phyloP scores from a whole-genome alignment of 1,140 invertebrate species.

The Drosophila aff. region DNA sequence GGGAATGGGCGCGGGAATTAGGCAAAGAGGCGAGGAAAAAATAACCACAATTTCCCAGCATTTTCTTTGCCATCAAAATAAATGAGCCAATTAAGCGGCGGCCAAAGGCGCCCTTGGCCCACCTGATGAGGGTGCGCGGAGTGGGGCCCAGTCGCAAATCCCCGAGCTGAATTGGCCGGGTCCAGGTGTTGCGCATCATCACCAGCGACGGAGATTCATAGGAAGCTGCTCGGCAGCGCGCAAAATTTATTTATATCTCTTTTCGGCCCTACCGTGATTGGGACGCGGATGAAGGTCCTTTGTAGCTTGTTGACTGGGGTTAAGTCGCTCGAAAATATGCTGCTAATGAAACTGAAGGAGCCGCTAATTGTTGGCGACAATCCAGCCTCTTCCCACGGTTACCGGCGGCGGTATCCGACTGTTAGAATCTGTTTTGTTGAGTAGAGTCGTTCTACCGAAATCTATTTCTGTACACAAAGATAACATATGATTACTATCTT shows the following conservation, averaged over 20 bases:
- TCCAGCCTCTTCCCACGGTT: not conserved
- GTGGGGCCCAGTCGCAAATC: constrained; percentile 27
- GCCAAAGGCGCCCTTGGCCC: constrained; percentile 28
- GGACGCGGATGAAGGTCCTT: not conserved
- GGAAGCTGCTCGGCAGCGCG: not conserved
- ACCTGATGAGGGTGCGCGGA: constrained; percentile 60
- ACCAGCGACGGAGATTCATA: constrained; percentile 28
- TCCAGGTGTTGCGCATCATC: constrained; percentile 73
- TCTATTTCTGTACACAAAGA: constrained; percentile 14
- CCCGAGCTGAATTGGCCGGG: constrained; percentile 20
- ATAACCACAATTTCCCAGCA: constrained; percentile 70
- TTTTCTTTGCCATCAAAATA: constrained; percentile 82
- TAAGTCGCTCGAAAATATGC: constrained; percentile 66
- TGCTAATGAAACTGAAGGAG: constrained; percentile 73
- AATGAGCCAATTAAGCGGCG: constrained; percentile 79
- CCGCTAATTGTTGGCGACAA: constrained; percentile 63
- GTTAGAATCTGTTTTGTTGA: not conserved
- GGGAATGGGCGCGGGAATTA: constrained; percentile 26
- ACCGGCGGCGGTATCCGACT: too few species aligned
- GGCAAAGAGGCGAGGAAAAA: constrained; percentile 35
- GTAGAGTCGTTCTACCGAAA: not conserved
- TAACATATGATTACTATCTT: not conserved
- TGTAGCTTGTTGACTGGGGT: constrained; percentile 50
- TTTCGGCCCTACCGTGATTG: not conserved
- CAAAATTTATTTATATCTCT: constrained; percentile 64